Evolutionary conservation across 2,888 invertebrate species (phyloP).

Genomic region (Parapristionchus giblindavisi): DNA sequence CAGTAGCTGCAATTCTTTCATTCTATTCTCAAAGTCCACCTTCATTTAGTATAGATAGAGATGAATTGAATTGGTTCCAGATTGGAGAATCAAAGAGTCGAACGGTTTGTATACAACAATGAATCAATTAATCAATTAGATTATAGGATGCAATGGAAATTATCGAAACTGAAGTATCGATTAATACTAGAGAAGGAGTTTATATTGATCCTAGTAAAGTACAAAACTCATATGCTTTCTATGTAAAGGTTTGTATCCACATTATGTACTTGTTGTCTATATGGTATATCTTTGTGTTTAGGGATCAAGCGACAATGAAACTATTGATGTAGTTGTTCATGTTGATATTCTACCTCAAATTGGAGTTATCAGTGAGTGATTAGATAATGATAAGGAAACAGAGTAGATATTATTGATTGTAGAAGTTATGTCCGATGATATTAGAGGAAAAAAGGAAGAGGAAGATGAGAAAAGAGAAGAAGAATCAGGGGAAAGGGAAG

Average conservation of each 20-base stretch:
- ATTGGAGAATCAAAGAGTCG: constrained; percentile 7
- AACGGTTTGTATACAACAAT: background rate
- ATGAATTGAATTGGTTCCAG: constrained; percentile 14
- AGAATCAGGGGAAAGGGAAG: background rate
- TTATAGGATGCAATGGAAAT: constrained; percentile 1
- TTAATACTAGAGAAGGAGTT: constrained; percentile 11
- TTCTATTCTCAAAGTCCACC: background rate
- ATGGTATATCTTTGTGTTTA: background rate
- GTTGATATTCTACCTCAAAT: constrained; percentile 19
- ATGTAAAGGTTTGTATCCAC: constrained; percentile 7
- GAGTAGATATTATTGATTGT: background rate
- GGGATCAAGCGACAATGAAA: background rate
- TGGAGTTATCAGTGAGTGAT: constrained; percentile 20
- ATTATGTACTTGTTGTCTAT: background rate
- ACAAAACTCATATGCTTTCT: background rate
- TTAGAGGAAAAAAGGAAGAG: constrained; percentile 3
- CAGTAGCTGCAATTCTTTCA: constrained; percentile 16
- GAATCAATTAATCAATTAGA: background rate
- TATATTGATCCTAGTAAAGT: background rate
- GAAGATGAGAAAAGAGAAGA: background rate
- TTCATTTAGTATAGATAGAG: background rate
- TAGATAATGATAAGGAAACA: no score
- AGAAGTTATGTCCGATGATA: constrained; percentile 28
- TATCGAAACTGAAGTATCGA: constrained; percentile 22
- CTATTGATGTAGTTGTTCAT: constrained; percentile 2